phyloP scores from a whole-genome alignment of 2,113 vertebrate species.

The Antigone vipio region DNA sequence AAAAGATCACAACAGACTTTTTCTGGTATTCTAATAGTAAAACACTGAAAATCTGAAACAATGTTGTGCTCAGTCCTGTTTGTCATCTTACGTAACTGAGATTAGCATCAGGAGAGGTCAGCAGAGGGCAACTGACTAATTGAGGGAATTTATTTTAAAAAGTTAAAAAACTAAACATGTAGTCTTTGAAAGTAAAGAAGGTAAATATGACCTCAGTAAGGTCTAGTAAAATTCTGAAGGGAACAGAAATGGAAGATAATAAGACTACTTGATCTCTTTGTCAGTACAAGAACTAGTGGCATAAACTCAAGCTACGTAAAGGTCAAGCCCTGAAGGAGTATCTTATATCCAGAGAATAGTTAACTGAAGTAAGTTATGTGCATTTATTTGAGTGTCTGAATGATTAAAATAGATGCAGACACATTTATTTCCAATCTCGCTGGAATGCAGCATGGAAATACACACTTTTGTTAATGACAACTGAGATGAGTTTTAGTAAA shows the following conservation, averaged over 20 bases:
- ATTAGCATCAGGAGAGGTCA: constrained; percentile 1
- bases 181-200: constrained; percentile 21
- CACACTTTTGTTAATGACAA: background rate
- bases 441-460: background rate
- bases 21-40: background rate
- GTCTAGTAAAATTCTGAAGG: constrained; percentile 10
- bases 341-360: background rate
- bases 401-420: constrained; percentile 16
- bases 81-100: background rate
- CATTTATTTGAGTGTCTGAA: constrained; percentile 32
- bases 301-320: background rate
- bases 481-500: background rate
- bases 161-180: constrained; percentile 1
- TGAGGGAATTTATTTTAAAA: constrained; percentile 11
- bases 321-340: constrained; percentile 11
- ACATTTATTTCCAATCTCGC: background rate
- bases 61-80: background rate
- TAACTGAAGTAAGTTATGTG: constrained; percentile 25
- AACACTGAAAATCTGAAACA: background rate
- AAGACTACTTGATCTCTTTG: constrained; percentile 5
- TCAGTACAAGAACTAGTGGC: background rate
- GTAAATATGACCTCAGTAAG: constrained; percentile 12
- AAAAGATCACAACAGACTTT: background rate
- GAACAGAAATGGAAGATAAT: background rate
- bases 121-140: background rate